A percentile compares a stretch with the other conserved stretches of the same genome.
Evolutionary conservation across 2,888 invertebrate species (phyloP).

Genomic region (Pherbina coryleti): DNA sequence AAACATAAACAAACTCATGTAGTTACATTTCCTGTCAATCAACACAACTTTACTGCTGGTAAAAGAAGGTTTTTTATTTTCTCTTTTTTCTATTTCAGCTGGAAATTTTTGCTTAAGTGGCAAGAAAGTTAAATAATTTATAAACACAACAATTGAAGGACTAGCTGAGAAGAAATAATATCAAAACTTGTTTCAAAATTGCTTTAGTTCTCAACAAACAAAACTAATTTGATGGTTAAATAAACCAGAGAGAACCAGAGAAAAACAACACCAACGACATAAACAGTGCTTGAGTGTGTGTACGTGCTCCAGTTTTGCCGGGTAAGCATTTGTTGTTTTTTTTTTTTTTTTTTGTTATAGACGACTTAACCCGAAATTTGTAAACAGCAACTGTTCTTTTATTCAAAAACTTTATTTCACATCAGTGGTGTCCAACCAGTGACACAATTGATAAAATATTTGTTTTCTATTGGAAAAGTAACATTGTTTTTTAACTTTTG

Average conservation of each 20-base stretch:
- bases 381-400: no score
- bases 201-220: background rate
- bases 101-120: background rate
- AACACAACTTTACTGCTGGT: no score
- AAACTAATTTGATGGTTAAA: background rate
- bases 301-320: background rate
- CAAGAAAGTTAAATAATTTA: background rate
- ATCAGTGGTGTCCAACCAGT: no score
- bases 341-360: background rate
- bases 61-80: no score
- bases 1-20: no score
- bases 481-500: no score
- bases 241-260: background rate
- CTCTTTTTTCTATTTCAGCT: background rate
- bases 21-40: no score
- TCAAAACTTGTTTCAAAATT: background rate
- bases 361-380: no score
- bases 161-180: background rate
- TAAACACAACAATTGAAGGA: background rate
- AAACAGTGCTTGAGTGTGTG: background rate
- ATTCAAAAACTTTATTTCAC: no score
- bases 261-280: background rate
- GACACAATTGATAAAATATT: no score
- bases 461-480: no score
- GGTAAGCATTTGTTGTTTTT: background rate